Evolutionary conservation across 2,888 invertebrate genomes (phyloP).

Genomic region (Caenorhabditis macrosperma): DNA sequence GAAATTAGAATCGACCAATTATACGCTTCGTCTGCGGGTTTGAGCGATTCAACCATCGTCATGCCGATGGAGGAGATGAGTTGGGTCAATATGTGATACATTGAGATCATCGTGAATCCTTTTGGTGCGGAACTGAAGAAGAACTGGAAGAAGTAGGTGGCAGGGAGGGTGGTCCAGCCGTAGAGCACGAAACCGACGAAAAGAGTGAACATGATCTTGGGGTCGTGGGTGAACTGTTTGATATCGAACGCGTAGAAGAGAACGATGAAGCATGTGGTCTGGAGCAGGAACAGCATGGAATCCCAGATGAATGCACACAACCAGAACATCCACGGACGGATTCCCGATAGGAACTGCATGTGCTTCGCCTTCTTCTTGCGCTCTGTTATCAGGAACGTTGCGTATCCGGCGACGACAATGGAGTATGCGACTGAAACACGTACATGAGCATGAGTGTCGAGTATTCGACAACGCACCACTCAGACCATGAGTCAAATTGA

Average conservation of each 20-base stretch:
- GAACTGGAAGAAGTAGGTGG: conserved; percentile 75
- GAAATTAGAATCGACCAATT: conserved; percentile 61
- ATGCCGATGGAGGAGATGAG: conserved; percentile 76
- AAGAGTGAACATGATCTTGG: conserved; percentile 58
- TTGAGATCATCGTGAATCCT: conserved; percentile 75
- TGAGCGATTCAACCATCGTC: conserved; percentile 74
- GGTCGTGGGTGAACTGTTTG: conserved; percentile 58
- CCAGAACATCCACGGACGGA: conserved; percentile 76
- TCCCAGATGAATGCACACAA: conserved; percentile 73
- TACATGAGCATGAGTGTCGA: no score
- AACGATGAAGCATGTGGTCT: conserved; percentile 63
- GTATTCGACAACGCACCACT: conserved; percentile 26
- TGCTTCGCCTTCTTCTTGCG: conserved; percentile 77
- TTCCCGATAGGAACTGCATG: conserved; percentile 74
- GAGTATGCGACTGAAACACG: conserved; percentile 61
- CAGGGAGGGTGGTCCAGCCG: conserved; percentile 74
- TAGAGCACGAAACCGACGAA: conserved; percentile 64
- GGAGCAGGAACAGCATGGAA: conserved; percentile 67
- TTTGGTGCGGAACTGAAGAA: conserved; percentile 75
- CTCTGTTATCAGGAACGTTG: conserved; percentile 74
- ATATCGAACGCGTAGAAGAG: conserved; percentile 71
- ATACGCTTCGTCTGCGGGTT: conserved; percentile 58
- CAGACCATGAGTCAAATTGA: conserved; percentile 46
- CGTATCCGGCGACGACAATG: conserved; percentile 67
- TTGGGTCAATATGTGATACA: conserved; percentile 74